Base-by-base conservation (phyloP, 2,888 invertebrate species). In the Mesodorylaimus sp. region DNA sequence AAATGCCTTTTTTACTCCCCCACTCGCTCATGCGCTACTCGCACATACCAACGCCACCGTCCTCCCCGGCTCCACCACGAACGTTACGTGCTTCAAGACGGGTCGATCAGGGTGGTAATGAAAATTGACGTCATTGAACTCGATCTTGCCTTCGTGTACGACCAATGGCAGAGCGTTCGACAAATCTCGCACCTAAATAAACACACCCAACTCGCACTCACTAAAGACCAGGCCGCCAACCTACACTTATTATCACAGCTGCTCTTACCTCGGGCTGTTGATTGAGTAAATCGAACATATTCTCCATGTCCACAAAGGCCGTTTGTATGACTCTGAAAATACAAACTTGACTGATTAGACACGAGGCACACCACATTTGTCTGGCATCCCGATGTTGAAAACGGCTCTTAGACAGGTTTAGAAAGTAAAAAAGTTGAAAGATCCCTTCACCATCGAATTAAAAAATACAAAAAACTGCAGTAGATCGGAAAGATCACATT, bases 241-340 rank as follows among this genome's bases (percentile, higher is more conserved):
- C 32, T 16, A 55, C 1, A 68, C 60, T 32, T 32, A 16, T 32
- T 10, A 16, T 10, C 32, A 32, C 32, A 39, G n/a, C n/a, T n/a
- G n/a, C 32, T 13, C 32, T 74, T 25, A 93, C 78, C 73, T 95
- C 91, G 48, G 81, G 78, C 42, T 82, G 78, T 62, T 87, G 85
- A 37, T 81, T 77, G 61, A 97, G 74, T 54, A 97, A 70, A 59
- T 93, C 91, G 66, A 95, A 88, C 95, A 97, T 93, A 68, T 95
- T 95, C 70, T 97, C 95, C 95, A 95, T 95, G 65, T 97, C 95
- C 21, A 95, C 80, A 64, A 97, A 95, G 64, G 89, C 86, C 72
- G 85, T 87, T 66, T 95, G 95, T 52, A 95, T 91, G 50, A 86
- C 83, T 64, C 93, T 86, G 66, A 23, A 48, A 51, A 16, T 10